Percentiles rank a stretch among this genome's conserved stretches.
Conservation (phyloP, 2,113 vertebrate species). For the Xenopus borealis region DNA sequence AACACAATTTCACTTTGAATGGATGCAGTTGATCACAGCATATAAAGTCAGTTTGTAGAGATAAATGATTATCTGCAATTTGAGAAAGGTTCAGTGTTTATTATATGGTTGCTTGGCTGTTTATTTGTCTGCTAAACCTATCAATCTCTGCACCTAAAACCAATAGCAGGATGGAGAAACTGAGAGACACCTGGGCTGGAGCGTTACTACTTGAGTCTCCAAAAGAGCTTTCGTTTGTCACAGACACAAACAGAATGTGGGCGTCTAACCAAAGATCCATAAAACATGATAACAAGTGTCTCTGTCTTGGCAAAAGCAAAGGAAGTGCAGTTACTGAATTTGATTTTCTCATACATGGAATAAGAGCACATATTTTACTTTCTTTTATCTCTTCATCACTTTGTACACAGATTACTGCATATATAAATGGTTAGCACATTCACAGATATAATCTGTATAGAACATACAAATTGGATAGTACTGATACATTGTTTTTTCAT, state of each 20-base stretch:
- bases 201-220: background rate
- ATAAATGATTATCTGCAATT: slow-evolving; percentile 9
- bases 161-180: background rate
- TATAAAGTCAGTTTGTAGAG: background rate
- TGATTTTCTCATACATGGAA: too few species aligned
- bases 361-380: too few species aligned
- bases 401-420: too few species aligned
- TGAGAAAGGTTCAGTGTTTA: background rate
- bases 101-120: background rate
- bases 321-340: background rate
- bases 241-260: background rate
- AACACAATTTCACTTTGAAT: slow-evolving; percentile 13
- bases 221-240: background rate
- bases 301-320: background rate
- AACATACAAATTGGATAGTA: too few species aligned
- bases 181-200: background rate
- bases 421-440: too few species aligned
- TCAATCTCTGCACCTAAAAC: background rate
- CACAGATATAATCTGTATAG: too few species aligned
- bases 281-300: background rate
- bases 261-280: background rate
- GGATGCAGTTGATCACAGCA: slow-evolving; percentile 12
- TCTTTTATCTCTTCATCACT: too few species aligned
- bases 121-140: background rate
- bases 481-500: too few species aligned